phyloP scores from a whole-genome alignment of 1,140 invertebrate genomes.

The Triops cancriformis region DNA sequence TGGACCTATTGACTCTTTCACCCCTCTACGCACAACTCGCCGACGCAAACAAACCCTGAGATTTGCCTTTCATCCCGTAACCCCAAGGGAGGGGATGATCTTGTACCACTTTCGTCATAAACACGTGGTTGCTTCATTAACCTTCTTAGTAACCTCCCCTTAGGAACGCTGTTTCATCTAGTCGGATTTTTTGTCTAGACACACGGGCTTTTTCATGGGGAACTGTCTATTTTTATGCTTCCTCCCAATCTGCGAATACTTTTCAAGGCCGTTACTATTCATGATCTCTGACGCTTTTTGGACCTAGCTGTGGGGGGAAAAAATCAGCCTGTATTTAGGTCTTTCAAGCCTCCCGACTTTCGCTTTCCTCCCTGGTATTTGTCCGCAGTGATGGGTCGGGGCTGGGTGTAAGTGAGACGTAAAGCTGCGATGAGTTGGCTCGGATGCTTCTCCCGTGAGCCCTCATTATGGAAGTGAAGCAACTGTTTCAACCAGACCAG shows the following conservation, averaged over 20 bases:
- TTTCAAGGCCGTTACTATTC: neutral
- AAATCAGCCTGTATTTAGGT: neutral
- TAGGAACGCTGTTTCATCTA: neutral
- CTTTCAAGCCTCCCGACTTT: neutral
- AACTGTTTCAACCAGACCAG: neutral
- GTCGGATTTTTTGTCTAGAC: neutral
- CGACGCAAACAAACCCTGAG: neutral
- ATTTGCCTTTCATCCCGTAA: neutral
- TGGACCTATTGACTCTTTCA: neutral
- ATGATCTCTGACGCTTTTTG: neutral
- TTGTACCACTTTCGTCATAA: neutral
- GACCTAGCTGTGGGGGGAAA: neutral
- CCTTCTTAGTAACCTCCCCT: neutral
- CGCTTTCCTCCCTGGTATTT: neutral
- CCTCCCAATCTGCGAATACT: neutral
- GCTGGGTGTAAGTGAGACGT: neutral
- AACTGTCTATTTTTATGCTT: neutral
- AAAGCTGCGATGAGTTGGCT: neutral
- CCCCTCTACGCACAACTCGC: neutral
- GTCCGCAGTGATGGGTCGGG: neutral
- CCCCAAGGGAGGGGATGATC: neutral
- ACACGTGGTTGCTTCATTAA: constrained; percentile 1
- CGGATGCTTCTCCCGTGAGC: neutral
- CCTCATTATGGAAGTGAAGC: neutral
- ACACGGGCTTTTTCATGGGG: neutral